Evolutionary conservation across 2,888 invertebrate genomes (phyloP).

Genomic region (Ischnura elegans): DNA sequence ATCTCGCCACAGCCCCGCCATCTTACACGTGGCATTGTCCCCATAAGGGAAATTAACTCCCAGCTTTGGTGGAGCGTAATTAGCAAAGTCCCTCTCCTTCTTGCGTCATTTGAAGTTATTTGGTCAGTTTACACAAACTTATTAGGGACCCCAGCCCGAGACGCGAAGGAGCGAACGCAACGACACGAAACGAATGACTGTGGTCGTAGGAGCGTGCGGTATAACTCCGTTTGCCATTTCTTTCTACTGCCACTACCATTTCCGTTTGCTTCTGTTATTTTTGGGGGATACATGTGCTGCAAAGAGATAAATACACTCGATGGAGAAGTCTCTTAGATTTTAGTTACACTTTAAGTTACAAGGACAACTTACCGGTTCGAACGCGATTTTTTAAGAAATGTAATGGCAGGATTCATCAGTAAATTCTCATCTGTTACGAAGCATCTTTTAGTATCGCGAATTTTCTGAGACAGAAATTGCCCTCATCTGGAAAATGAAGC

Average conservation of each 20-base stretch:
- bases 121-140: constrained; percentile 16
- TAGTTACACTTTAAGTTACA: too few relatives aligned
- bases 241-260: too few relatives aligned
- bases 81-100: constrained; percentile 40
- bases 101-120: constrained; percentile 32
- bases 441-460: too few relatives aligned
- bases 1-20: constrained; percentile 43
- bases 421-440: too few relatives aligned
- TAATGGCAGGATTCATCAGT: too few relatives aligned
- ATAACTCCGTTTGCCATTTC: background rate
- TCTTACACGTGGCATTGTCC: constrained; percentile 44
- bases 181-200: background rate
- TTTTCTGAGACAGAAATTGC: background rate
- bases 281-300: too few relatives aligned
- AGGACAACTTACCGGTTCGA: too few relatives aligned
- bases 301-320: too few relatives aligned
- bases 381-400: too few relatives aligned
- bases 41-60: constrained; percentile 36
- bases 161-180: background rate
- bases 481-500: too few relatives aligned
- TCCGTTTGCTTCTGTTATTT: too few relatives aligned
- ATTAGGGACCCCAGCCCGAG: background rate
- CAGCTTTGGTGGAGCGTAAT: constrained; percentile 33
- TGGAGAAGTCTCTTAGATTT: too few relatives aligned
- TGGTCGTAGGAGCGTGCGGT: background rate